A percentile compares a stretch with the other conserved stretches of the same genome.
Conservation (phyloP, 92 coral and sea anemone genomes). For the Porites lobata region DNA sequence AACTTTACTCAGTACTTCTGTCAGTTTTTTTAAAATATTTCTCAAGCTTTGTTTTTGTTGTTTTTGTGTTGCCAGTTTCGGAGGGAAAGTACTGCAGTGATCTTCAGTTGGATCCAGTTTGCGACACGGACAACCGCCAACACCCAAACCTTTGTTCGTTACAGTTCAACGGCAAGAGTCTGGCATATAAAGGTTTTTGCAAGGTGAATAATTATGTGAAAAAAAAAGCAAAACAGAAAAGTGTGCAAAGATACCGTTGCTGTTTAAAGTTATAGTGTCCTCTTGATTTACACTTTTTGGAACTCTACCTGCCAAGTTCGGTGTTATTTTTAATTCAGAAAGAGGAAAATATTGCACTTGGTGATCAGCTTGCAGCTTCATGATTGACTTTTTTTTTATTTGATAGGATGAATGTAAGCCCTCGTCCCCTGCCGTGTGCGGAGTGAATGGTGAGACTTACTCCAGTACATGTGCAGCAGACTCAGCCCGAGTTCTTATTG, state of each 20-base stretch:
- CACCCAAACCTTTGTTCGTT: constrained; percentile 92
- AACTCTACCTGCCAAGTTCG: too few species aligned
- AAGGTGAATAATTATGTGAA: constrained; percentile 60
- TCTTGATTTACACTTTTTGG: too few species aligned
- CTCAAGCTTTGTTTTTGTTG: not conserved
- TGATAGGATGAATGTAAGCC: constrained; percentile 82
- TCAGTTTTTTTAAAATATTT: too few species aligned
- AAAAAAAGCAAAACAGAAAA: too few species aligned
- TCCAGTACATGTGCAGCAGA: constrained; percentile 89
- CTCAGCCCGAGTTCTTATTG: constrained; percentile 86
- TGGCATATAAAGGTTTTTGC: constrained; percentile 95
- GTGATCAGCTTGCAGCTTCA: not conserved
- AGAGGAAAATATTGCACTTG: too few species aligned
- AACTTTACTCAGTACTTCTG: too few species aligned
- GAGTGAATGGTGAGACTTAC: constrained; percentile 96
- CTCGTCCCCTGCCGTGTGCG: constrained; percentile 83
- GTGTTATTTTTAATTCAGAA: too few species aligned
- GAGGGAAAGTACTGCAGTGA: constrained; percentile 82
- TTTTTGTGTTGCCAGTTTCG: constrained; percentile 53
- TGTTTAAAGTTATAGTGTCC: too few species aligned
- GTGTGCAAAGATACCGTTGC: too few species aligned
- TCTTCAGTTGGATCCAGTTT: constrained; percentile 82
- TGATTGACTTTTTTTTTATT: not conserved
- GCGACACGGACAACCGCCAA: constrained; percentile 89
- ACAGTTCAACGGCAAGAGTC: constrained; percentile 74